Evolutionary conservation across 2,888 invertebrate species (phyloP).

Genomic region (Trichacis sp.): DNA sequence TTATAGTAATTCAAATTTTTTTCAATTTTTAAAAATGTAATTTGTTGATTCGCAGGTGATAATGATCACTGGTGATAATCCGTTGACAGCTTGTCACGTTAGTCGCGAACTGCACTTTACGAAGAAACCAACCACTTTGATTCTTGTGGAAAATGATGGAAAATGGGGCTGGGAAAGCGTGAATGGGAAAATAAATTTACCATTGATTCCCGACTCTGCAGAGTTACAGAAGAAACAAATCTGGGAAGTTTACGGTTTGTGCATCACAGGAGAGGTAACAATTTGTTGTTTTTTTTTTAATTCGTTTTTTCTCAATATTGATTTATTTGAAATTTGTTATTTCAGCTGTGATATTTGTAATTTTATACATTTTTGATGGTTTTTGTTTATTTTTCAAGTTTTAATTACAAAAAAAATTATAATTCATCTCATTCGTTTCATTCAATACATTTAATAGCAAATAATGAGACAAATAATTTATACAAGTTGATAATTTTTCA

Average conservation of each 20-base stretch:
- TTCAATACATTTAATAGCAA: too few relatives aligned
- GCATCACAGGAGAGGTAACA: slow-evolving; percentile 89
- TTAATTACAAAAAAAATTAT: too few relatives aligned
- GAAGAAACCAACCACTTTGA: slow-evolving; percentile 76
- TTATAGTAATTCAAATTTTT: too few relatives aligned
- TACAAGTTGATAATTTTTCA: too few relatives aligned
- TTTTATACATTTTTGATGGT: too few relatives aligned
- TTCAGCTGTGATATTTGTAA: too few relatives aligned
- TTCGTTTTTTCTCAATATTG: too few relatives aligned
- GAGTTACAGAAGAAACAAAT: slow-evolving; percentile 71
- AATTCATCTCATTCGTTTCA: too few relatives aligned
- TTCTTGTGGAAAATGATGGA: slow-evolving; percentile 71
- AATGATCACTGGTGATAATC: slow-evolving; percentile 99
- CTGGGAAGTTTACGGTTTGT: slow-evolving; percentile 85
- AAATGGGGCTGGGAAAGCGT: slow-evolving; percentile 85
- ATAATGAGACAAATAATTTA: too few relatives aligned
- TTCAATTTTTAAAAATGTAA: too few relatives aligned
- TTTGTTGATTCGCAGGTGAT: slow-evolving; percentile 76
- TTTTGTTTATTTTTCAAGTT: too few relatives aligned
- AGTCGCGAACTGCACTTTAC: slow-evolving; percentile 93
- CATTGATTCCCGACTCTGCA: slow-evolving; percentile 70
- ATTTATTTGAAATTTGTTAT: too few relatives aligned
- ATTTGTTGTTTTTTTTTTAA: slow-evolving; percentile 1
- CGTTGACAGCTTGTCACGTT: slow-evolving; percentile 98
- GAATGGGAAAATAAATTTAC: slow-evolving; percentile 74